A percentile compares a stretch with the other conserved stretches of the same genome.
phyloP scores from a whole-genome alignment of 2,888 invertebrate genomes.

The Seira ritae region DNA sequence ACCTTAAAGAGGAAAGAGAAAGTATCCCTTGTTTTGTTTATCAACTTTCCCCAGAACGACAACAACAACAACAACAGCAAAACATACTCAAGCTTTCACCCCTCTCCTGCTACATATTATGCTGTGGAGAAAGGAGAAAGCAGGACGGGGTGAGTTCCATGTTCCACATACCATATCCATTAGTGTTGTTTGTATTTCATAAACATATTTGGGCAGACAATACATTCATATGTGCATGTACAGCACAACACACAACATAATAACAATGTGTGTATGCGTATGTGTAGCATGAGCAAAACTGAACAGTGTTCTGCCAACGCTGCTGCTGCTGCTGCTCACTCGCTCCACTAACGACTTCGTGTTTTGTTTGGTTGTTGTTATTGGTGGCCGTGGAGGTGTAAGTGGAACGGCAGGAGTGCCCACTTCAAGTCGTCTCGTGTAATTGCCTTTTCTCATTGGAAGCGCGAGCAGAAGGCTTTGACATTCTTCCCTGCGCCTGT shows the following conservation, averaged over 20 bases:
- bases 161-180: background rate
- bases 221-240: background rate
- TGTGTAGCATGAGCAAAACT: constrained; percentile 15
- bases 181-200: constrained; percentile 51
- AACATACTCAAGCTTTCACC: too few relatives aligned
- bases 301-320: constrained; percentile 43
- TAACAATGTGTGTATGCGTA: constrained; percentile 18
- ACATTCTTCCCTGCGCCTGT: constrained; percentile 73
- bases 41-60: too few relatives aligned
- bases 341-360: too few relatives aligned
- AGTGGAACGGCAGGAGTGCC: constrained; percentile 67
- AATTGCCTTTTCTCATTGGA: constrained; percentile 72
- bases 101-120: too few relatives aligned
- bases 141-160: constrained; percentile 53
- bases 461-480: constrained; percentile 68
- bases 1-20: too few relatives aligned
- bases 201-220: constrained; percentile 6
- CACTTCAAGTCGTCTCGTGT: constrained; percentile 69
- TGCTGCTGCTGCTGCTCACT: constrained; percentile 20
- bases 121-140: too few relatives aligned
- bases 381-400: constrained; percentile 67
- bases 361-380: constrained; percentile 67
- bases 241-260: too few relatives aligned
- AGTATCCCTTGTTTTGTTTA: too few relatives aligned
- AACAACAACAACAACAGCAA: too few relatives aligned